Conservation (phyloP, 92 coral and sea anemone species). For the Chrysogorgia sp. region DNA sequence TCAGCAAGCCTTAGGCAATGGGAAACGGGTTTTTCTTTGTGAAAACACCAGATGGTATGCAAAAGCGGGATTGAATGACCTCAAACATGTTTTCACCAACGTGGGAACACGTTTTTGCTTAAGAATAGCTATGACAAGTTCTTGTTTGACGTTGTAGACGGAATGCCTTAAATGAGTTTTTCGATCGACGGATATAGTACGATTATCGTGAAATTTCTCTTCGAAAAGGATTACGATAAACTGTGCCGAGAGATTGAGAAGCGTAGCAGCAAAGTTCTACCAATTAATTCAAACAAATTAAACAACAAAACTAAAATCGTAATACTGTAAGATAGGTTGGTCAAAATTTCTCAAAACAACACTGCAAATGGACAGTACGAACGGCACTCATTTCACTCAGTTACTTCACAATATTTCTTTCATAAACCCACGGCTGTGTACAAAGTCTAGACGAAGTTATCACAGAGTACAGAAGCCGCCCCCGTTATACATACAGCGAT, state of each 20-base stretch:
- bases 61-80: neutral
- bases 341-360: constrained; percentile 13
- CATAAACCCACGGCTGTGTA: neutral
- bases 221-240: neutral
- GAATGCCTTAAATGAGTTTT: constrained; percentile 23
- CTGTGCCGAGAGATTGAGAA: neutral
- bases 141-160: constrained; percentile 22
- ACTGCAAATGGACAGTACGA: constrained; percentile 1
- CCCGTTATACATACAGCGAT: constrained; percentile 7
- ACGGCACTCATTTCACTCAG: neutral
- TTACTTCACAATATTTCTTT: neutral
- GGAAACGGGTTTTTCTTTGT: neutral
- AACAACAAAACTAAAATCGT: neutral
- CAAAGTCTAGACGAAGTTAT: neutral
- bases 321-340: neutral
- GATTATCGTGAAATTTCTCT: neutral
- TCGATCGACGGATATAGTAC: no score
- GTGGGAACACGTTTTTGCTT: constrained; percentile 30
- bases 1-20: neutral
- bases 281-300: neutral
- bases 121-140: constrained; percentile 1
- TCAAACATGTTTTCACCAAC: constrained; percentile 12
- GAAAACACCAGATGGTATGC: constrained; percentile 1
- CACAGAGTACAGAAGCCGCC: neutral
- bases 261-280: neutral